Conservation (phyloP, 2,797 vertebrate genomes). For the Epinephelus awoara region DNA sequence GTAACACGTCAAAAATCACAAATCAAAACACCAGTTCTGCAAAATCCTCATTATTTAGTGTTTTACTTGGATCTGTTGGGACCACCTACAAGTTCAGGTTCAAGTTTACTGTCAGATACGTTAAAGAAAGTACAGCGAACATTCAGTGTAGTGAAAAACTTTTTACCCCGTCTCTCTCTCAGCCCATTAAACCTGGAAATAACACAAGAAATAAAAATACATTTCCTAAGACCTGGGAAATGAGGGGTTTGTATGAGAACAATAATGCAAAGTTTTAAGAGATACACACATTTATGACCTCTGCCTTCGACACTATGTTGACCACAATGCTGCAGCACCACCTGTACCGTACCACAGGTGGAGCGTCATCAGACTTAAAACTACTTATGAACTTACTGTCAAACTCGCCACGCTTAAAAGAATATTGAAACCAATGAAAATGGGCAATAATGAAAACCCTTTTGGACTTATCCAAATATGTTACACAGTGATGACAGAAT, state of each 20-base stretch:
- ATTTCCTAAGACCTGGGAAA: background rate
- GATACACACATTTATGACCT: background rate
- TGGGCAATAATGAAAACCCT: background rate
- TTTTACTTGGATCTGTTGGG: background rate
- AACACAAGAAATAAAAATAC: too few species aligned
- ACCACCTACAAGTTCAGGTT: background rate
- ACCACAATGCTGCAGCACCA: too few species aligned
- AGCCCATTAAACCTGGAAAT: too few species aligned
- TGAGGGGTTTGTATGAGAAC: background rate
- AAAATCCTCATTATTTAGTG: background rate
- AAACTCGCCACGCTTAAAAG: background rate
- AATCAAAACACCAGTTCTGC: background rate
- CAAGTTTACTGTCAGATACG: too few species aligned
- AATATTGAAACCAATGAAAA: background rate
- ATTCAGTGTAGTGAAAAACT: too few species aligned
- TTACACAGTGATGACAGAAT: background rate
- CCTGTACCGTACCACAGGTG: too few species aligned
- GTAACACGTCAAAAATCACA: background rate
- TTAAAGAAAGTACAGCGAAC: too few species aligned
- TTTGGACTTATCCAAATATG: background rate
- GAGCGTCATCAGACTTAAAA: background rate
- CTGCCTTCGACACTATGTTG: background rate
- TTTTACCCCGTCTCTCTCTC: too few species aligned
- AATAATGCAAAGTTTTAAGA: background rate
- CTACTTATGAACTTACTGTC: too few species aligned